These are phyloP conservation scores for Argyresthia goedartella DNA, from an alignment of 2,888 invertebrate genomes.

Conservation along the genomic window DNA sequence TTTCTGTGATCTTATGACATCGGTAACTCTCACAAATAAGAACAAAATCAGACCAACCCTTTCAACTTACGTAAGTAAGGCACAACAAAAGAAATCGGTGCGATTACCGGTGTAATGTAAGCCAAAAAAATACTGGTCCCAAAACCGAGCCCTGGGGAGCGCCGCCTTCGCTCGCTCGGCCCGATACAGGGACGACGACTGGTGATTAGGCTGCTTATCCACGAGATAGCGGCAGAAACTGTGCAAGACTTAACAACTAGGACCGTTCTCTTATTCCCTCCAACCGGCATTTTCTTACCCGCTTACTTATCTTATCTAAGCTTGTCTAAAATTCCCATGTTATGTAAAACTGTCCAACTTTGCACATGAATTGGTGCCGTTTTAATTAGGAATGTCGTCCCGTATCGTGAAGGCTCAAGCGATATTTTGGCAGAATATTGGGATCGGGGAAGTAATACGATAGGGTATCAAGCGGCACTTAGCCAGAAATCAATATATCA, in stretches of 20 bases:
- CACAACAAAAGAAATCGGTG: conserved; percentile 66
- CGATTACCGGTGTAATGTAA: conserved; percentile 66
- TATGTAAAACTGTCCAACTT: conserved; percentile 44
- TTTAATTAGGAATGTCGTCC: not conserved
- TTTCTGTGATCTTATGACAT: not conserved
- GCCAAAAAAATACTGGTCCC: conserved; percentile 69
- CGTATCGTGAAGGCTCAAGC: not conserved
- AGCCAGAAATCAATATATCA: conserved; percentile 29
- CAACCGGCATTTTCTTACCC: conserved; percentile 60
- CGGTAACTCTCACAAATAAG: not conserved
- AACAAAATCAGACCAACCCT: not conserved
- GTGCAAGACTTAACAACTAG: conserved; percentile 71
- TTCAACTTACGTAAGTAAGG: conserved; percentile 38
- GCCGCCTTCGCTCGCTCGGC: conserved; percentile 46
- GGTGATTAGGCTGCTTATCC: conserved; percentile 72
- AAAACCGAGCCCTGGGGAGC: conserved; percentile 64
- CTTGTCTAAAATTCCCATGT: conserved; percentile 58
- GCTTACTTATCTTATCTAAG: conserved; percentile 68
- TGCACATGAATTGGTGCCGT: conserved; percentile 26
- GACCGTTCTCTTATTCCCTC: conserved; percentile 67
- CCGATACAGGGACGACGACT: conserved; percentile 69
- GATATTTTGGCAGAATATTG: not conserved
- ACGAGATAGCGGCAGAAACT: conserved; percentile 69
- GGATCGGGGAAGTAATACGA: not conserved
- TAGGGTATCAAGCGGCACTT: conserved; percentile 16